Conservation (phyloP, 2,113 vertebrate species). For the Ictidomys tridecemlineatus region DNA sequence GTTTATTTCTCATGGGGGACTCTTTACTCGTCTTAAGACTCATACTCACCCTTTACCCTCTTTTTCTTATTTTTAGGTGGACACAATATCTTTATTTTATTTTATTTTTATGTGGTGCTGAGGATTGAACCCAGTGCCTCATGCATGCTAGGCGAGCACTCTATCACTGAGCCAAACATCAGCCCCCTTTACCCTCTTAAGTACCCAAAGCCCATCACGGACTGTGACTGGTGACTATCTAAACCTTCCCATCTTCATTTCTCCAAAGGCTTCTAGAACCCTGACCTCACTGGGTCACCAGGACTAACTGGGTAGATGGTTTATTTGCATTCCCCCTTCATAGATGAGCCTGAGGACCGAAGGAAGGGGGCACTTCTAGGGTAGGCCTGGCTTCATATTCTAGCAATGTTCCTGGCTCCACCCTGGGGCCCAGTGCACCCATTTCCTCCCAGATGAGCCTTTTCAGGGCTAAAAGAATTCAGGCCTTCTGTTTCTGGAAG, state of each 20-base stretch:
- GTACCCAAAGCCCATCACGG: not conserved
- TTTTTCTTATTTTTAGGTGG: no score
- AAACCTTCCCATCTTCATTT: slow-evolving; percentile 30
- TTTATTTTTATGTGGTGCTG: no score
- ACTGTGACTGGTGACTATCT: not conserved
- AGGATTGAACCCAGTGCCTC: no score
- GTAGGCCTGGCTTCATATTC: not conserved
- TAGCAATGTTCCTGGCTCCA: not conserved
- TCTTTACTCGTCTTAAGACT: not conserved
- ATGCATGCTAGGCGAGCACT: no score
- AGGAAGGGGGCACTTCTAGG: not conserved
- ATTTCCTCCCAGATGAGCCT: not conserved
- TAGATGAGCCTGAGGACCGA: not conserved
- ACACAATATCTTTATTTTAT: no score
- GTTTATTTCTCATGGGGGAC: not conserved
- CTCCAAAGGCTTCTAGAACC: not conserved
- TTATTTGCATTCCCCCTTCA: not conserved
- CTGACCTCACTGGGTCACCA: not conserved
- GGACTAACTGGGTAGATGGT: not conserved
- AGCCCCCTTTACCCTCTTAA: not conserved
- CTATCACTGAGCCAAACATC: no score
- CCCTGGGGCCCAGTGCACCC: not conserved
- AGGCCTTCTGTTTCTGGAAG: not conserved
- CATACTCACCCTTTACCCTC: not conserved
- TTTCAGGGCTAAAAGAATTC: not conserved